These are phyloP conservation scores for Philotrypesis tridentata DNA, from an alignment of 1,140 invertebrate species.

Conservation along the genomic window DNA sequence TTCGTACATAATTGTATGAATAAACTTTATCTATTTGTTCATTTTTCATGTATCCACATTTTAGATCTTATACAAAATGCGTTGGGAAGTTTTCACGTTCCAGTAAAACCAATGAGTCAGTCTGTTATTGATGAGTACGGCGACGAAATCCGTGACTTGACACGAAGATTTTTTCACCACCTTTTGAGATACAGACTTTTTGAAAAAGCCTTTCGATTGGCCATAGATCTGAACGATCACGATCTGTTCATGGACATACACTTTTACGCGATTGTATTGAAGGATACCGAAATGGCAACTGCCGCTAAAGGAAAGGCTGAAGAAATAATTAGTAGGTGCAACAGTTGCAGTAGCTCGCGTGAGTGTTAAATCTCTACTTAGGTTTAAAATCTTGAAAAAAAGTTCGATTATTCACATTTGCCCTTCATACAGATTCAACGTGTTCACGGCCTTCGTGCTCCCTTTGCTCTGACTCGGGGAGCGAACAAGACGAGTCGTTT, in stretches of 20 bases:
- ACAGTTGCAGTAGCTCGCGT: conserved; percentile 75
- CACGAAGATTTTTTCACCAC: conserved; percentile 86
- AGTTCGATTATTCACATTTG: too few species aligned
- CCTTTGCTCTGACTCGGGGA: conserved; percentile 72
- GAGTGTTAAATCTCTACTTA: conserved; percentile 55
- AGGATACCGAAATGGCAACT: conserved; percentile 81
- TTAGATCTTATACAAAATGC: conserved; percentile 80
- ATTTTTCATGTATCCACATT: conserved; percentile 45
- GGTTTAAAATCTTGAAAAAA: too few species aligned
- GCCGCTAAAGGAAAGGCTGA: conserved; percentile 85
- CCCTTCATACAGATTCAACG: conserved; percentile 72
- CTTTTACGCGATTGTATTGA: conserved; percentile 82
- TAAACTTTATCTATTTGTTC: conserved; percentile 8
- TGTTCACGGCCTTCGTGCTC: conserved; percentile 76
- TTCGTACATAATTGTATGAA: background rate
- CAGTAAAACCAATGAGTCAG: conserved; percentile 78
- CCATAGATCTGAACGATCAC: conserved; percentile 87
- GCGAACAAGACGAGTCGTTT: conserved; percentile 69
- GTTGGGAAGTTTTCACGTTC: conserved; percentile 82
- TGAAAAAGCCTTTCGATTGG: conserved; percentile 90
- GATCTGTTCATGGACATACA: conserved; percentile 90
- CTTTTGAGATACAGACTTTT: conserved; percentile 85
- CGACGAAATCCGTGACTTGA: conserved; percentile 83
- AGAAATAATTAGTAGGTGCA: conserved; percentile 77
- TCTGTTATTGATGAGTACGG: conserved; percentile 82